Conservation (phyloP, 2,797 vertebrate species). For the Tauraco hartlaubi region DNA sequence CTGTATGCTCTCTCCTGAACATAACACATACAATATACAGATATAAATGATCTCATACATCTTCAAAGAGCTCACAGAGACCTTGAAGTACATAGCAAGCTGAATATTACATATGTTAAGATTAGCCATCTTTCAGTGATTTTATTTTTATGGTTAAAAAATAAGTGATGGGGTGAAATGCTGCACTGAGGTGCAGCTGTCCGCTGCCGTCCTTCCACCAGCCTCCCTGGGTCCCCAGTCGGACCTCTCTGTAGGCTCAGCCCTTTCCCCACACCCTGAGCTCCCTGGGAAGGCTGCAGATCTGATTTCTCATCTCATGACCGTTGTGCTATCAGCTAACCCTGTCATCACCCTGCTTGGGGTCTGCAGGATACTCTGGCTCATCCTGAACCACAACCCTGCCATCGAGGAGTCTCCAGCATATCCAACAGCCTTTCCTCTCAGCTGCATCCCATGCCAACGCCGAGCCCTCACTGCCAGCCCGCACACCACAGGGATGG, state of each 20-base stretch:
- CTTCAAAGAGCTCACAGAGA: neutral
- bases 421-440: neutral
- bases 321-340: accelerated
- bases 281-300: neutral
- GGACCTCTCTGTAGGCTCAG: neutral
- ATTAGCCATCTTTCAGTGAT: neutral
- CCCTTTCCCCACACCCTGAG: neutral
- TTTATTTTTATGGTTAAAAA: neutral
- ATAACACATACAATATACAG: neutral
- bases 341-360: accelerated
- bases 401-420: neutral
- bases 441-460: neutral
- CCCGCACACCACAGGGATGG: neutral
- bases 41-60: neutral
- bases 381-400: neutral
- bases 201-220: neutral
- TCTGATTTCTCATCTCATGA: accelerated
- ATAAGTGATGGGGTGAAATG: neutral
- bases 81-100: neutral
- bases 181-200: neutral
- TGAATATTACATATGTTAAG: neutral
- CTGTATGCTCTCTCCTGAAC: neutral
- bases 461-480: accelerated
- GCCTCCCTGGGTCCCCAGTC: neutral
- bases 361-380: neutral